A percentile compares a stretch with the other conserved stretches of the same genome.
phyloP scores from a whole-genome alignment of 2,113 vertebrate genomes.

The Stigmatopora argus region DNA sequence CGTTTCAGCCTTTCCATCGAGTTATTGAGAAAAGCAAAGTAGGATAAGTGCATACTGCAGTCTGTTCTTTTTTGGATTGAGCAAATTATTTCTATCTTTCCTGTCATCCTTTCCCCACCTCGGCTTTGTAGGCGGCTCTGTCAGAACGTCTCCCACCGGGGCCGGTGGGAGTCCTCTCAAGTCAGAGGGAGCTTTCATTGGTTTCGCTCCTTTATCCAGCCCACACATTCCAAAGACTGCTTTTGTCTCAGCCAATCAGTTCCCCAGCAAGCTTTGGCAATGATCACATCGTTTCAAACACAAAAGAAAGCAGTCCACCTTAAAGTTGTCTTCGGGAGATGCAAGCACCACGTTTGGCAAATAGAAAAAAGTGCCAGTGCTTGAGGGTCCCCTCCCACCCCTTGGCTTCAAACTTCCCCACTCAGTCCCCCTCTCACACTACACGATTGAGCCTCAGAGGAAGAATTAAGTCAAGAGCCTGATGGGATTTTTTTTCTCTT shows the following conservation, averaged over 20 bases:
- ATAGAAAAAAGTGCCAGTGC: slow-evolving; percentile 27
- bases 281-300: slow-evolving; percentile 37
- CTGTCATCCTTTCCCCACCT: slow-evolving; percentile 25
- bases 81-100: neutral
- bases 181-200: slow-evolving; percentile 37
- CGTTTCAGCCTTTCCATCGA: slow-evolving; percentile 25
- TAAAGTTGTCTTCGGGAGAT: slow-evolving; percentile 45
- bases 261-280: slow-evolving; percentile 45
- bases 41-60: slow-evolving; percentile 6
- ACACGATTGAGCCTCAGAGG: slow-evolving; percentile 54
- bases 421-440: slow-evolving; percentile 31
- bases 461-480: slow-evolving; percentile 48
- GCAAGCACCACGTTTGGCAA: slow-evolving; percentile 36
- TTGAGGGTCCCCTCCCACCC: slow-evolving; percentile 18
- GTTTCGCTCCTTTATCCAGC: slow-evolving; percentile 37
- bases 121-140: slow-evolving; percentile 46
- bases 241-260: slow-evolving; percentile 37
- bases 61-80: neutral
- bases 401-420: slow-evolving; percentile 22
- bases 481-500: slow-evolving; percentile 16
- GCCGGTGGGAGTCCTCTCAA: slow-evolving; percentile 57
- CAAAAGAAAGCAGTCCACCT: slow-evolving; percentile 49
- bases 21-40: slow-evolving; percentile 36
- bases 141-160: slow-evolving; percentile 49
- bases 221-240: slow-evolving; percentile 45